Evolutionary conservation across 2,888 invertebrate genomes (phyloP), one percentile per base, ranked within the genome.

Genomic region (Drosophila stalkeri): DNA sequence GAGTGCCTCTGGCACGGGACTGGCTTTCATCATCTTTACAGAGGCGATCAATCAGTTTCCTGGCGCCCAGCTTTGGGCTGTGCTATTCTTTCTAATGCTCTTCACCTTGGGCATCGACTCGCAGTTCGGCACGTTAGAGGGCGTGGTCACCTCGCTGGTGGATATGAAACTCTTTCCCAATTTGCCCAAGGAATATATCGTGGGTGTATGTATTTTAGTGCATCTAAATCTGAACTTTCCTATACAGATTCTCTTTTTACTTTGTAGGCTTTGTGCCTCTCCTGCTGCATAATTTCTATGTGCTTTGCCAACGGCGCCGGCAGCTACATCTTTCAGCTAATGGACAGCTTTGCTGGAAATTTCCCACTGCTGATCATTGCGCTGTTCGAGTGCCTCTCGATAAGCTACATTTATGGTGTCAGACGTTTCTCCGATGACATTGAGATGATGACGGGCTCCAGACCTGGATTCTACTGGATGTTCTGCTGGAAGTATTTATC

Each of bases 1-100:
- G 99, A 98, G 98, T 8, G 99, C 98, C 1, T 97, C 98, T 3
- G 99, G 99, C 31, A 98, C 99, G 0, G 99, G 99, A 1, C 93
- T 99, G 66, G 99, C 99, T 0, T 99, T 99, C 93, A 98, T 99
- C 75, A 98, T 99, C 82, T 99, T 99, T 94, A 99, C 99, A 0
- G 98, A 99, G 93, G 99, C 99, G 9, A 99, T 99, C 91, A 98
- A 98, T 94, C 98, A 99, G 94, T 99, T 99, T 93, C 98, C 99
- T 0, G 97, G 98, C 0, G 97, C 98, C 0, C 98, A 98, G 86
- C 96, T 99, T 91, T 99, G 99, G 99, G 97, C 98, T 5, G 95
- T 99, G 16, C 94, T 99, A 14, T 99, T 99, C 94, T 99, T 99
- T 93, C 94, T 99, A 60, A 99, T 99, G 99, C 95, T 99, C 41